Evolutionary conservation across 2,797 vertebrate genomes (phyloP).

Genomic region (Philypnodon macrostomus): DNA sequence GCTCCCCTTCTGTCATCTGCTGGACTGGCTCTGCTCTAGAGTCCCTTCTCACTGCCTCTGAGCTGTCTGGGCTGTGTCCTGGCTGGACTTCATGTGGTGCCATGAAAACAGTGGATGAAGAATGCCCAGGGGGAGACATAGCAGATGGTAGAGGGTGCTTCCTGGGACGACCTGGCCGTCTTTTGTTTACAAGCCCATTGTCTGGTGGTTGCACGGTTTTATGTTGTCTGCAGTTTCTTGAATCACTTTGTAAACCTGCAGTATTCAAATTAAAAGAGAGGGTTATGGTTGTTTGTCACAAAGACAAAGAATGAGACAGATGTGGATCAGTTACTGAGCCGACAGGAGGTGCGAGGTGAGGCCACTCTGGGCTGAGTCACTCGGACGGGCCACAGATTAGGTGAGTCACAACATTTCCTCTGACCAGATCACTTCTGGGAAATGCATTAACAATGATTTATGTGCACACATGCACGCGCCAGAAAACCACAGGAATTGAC

Average conservation of each 20-base stretch:
- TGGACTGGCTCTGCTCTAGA: slow-evolving; percentile 50
- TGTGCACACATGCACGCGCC: slow-evolving; percentile 27
- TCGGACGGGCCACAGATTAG: slow-evolving; percentile 63
- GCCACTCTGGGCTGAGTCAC: slow-evolving; percentile 70
- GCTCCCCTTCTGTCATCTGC: slow-evolving; percentile 82
- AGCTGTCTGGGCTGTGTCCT: slow-evolving; percentile 45
- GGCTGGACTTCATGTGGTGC: slow-evolving; percentile 44
- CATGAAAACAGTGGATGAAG: slow-evolving; percentile 40
- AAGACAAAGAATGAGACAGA: slow-evolving; percentile 70
- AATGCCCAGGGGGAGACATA: slow-evolving; percentile 58
- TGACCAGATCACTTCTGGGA: slow-evolving; percentile 72
- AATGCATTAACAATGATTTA: slow-evolving; percentile 68
- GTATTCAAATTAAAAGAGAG: slow-evolving; percentile 39
- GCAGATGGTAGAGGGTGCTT: slow-evolving; percentile 77
- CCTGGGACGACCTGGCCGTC: slow-evolving; percentile 88
- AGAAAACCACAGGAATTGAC: slow-evolving; percentile 26
- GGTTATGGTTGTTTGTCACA: slow-evolving; percentile 30
- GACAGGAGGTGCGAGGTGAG: slow-evolving; percentile 70
- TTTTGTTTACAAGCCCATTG: slow-evolving; percentile 82
- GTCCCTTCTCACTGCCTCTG: slow-evolving; percentile 45
- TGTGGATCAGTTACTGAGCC: slow-evolving; percentile 69
- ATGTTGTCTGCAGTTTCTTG: slow-evolving; percentile 59
- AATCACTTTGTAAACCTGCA: slow-evolving; percentile 71
- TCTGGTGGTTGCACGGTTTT: slow-evolving; percentile 72
- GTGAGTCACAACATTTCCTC: slow-evolving; percentile 76